Conservation (phyloP, 2,888 invertebrate species). For the Ochropacha duplaris region DNA sequence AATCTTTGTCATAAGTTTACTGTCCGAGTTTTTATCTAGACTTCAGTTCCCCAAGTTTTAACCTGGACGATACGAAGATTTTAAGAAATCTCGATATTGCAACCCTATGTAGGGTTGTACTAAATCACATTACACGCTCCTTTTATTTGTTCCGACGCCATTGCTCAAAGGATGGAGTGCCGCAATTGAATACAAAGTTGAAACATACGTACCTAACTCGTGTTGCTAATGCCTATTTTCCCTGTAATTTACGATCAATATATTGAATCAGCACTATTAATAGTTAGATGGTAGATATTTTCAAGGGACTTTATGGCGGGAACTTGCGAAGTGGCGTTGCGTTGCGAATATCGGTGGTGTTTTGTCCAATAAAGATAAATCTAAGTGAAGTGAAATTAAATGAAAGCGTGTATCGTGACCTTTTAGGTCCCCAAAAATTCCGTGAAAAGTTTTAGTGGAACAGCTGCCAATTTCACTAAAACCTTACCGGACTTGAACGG, state of each 20-base stretch:
- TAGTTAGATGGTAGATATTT: neutral
- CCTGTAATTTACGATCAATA: neutral
- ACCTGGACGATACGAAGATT: neutral
- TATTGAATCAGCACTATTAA: neutral
- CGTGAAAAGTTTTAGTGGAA: too few relatives aligned
- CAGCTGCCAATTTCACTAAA: too few relatives aligned
- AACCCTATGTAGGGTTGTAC: conserved; percentile 26
- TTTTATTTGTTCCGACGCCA: conserved; percentile 41
- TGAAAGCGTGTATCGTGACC: too few relatives aligned
- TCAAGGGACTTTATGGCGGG: too few relatives aligned
- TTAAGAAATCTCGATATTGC: neutral
- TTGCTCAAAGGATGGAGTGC: conserved; percentile 26
- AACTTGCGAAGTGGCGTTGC: too few relatives aligned
- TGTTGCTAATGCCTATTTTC: conserved; percentile 1
- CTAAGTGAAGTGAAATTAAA: too few relatives aligned
- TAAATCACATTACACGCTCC: conserved; percentile 39
- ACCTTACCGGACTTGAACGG: too few relatives aligned
- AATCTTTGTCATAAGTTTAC: neutral
- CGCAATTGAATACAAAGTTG: conserved; percentile 44
- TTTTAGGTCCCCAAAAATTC: too few relatives aligned
- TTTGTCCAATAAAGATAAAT: too few relatives aligned
- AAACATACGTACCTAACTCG: conserved; percentile 14
- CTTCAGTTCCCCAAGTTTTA: neutral
- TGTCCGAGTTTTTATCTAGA: neutral
- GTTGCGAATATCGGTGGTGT: too few relatives aligned